phyloP scores from a whole-genome alignment of 2,797 vertebrate genomes.

The Pelochelys cantorii region DNA sequence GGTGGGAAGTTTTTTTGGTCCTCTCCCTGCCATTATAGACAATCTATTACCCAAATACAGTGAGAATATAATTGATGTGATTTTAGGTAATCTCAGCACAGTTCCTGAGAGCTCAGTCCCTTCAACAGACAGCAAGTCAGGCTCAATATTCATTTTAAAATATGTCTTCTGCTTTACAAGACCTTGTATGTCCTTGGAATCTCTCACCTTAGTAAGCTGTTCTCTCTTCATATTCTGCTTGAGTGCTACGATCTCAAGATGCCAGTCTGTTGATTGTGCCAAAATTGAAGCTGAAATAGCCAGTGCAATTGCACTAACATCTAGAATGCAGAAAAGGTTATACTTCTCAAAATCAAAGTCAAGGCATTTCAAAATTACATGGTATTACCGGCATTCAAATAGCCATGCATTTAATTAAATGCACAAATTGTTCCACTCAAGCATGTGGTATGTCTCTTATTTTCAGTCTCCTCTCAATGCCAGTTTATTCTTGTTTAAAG shows the following conservation, averaged over 20 bases:
- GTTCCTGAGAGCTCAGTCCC: slow-evolving; percentile 26
- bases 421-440: background rate
- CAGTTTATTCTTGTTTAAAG: background rate
- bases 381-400: background rate
- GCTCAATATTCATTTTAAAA: slow-evolving; percentile 45
- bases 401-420: background rate
- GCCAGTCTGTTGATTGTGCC: slow-evolving; percentile 51
- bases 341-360: slow-evolving; percentile 31
- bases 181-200: slow-evolving; percentile 58
- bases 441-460: background rate
- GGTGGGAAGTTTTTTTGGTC: background rate
- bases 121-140: background rate
- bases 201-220: slow-evolving; percentile 61
- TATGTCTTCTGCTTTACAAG: slow-evolving; percentile 39
- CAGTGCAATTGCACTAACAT: slow-evolving; percentile 44
- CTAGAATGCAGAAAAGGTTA: slow-evolving; percentile 22
- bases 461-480: background rate
- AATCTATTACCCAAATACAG: background rate
- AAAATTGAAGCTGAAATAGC: slow-evolving; percentile 59
- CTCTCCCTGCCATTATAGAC: background rate
- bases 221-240: slow-evolving; percentile 57
- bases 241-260: slow-evolving; percentile 53
- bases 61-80: background rate
- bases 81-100: slow-evolving; percentile 24
- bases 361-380: slow-evolving; percentile 42